Conservation (phyloP, 2,888 invertebrate genomes). For the Drosophila mettleri region DNA sequence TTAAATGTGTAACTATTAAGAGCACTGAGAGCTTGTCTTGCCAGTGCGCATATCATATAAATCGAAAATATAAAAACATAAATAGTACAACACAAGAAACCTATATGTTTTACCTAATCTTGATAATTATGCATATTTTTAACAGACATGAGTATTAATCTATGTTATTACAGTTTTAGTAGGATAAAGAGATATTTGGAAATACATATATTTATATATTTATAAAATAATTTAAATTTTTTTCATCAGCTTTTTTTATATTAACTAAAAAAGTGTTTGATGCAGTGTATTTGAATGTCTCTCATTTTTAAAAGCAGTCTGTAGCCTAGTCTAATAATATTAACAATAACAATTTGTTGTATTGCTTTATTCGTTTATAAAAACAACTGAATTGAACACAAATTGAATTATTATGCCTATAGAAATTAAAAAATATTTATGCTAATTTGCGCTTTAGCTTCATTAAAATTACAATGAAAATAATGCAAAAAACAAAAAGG, state of each 20-base stretch:
- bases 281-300: conserved; percentile 17
- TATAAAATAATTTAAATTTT: background rate
- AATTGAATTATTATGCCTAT: conserved; percentile 54
- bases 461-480: conserved; percentile 71
- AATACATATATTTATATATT: background rate
- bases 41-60: conserved; percentile 28
- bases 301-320: background rate
- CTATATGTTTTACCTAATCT: background rate
- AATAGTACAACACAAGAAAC: background rate
- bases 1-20: conserved; percentile 26
- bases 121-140: background rate
- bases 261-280: background rate
- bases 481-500: conserved; percentile 22
- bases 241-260: background rate
- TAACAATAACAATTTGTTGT: conserved; percentile 18
- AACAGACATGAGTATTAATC: background rate
- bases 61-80: conserved; percentile 23
- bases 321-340: conserved; percentile 9
- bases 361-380: background rate
- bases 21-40: conserved; percentile 14
- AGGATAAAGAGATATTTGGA: background rate
- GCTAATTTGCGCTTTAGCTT: conserved; percentile 70
- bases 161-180: background rate
- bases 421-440: conserved; percentile 61
- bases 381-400: conserved; percentile 4